Base-by-base conservation (phyloP, 1,140 invertebrate species). In the Ceratosolen fusciceps region DNA sequence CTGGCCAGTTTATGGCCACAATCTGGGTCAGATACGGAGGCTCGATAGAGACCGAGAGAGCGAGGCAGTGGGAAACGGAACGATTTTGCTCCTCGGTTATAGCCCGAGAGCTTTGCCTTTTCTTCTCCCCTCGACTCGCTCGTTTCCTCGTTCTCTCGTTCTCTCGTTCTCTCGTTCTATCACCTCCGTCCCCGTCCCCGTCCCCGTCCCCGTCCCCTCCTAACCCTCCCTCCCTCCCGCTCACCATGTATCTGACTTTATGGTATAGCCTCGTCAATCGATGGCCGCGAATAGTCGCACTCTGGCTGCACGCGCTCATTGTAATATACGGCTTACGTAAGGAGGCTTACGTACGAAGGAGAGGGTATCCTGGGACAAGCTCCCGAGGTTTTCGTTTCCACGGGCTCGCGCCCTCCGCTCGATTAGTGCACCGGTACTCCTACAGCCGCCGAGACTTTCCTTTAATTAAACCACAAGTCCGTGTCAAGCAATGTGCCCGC, bases 1-100 rank as follows among this genome's bases (percentile, higher is more conserved):
- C 81, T 84, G 68, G 80, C n/a, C 58, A 54, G 71, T 84, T 83
- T 84, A 85, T 80, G 75, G 62, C 65, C 52, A 58, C 68, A 72
- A 86, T 85, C 79, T 85, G 80, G 84, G 85, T 85, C 85, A 85
- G 80, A 85, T 83, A 83, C 76, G 49, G 80, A 65, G 68, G 80
- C 83, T 83, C 79, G 58, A 67, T 65, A 75, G 54, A 74, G 19
- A n/a, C n/a, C n/a, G n/a, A n/a, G n/a, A 65, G 60, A 65, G 21
- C 60, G 31, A 65, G n/a, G 31, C 60, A 65, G 60, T 37, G 60
- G 60, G 31, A 65, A 73, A 65, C 37, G n/a, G n/a, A n/a, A n/a
- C 43, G 60, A 75, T 75, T 49, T 24, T 31, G 9, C 60, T 62
- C 47, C 19, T 47, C 39, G 37, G 73, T 65, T 75, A 52, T 65